Conservation (phyloP, 1,140 invertebrate genomes). For the Drosophila albomicans region DNA sequence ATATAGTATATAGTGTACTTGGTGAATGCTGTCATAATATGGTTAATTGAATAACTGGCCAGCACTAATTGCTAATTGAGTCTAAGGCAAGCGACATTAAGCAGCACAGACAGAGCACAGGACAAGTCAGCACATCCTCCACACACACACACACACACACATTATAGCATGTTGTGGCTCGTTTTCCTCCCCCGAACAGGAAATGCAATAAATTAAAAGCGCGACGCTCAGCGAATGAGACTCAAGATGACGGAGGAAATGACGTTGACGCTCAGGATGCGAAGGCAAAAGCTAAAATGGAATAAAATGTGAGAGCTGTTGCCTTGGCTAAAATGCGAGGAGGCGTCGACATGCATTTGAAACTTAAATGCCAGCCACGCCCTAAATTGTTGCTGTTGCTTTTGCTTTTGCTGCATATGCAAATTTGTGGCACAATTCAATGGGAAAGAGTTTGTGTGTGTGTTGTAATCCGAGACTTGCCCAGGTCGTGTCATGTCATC, state of each 20-base stretch:
- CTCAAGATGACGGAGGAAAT: conserved; percentile 11
- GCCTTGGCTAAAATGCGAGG: conserved; percentile 14
- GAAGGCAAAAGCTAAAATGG: conserved; percentile 33
- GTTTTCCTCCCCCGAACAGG: conserved; percentile 33
- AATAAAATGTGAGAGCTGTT: conserved; percentile 26
- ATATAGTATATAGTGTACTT: background rate
- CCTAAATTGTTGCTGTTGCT: conserved; percentile 8
- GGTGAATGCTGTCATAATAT: conserved; percentile 38
- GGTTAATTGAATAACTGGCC: conserved; percentile 45
- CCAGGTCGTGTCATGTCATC: conserved; percentile 21
- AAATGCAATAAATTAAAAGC: conserved; percentile 72
- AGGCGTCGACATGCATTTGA: conserved; percentile 20
- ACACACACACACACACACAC: too few species aligned
- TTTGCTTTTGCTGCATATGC: conserved; percentile 8
- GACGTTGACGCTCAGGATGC: conserved; percentile 32
- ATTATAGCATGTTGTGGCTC: background rate
- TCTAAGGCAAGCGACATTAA: conserved; percentile 30
- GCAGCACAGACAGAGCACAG: conserved; percentile 8
- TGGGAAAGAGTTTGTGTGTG: background rate
- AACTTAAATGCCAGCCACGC: conserved; percentile 46
- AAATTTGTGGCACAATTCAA: conserved; percentile 1
- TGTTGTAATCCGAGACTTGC: background rate
- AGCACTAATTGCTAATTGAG: conserved; percentile 38
- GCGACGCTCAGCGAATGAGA: conserved; percentile 27
- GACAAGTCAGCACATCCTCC: conserved; percentile 19